Conservation (phyloP, 2,888 invertebrate species). For the Brachylomia viminalis region DNA sequence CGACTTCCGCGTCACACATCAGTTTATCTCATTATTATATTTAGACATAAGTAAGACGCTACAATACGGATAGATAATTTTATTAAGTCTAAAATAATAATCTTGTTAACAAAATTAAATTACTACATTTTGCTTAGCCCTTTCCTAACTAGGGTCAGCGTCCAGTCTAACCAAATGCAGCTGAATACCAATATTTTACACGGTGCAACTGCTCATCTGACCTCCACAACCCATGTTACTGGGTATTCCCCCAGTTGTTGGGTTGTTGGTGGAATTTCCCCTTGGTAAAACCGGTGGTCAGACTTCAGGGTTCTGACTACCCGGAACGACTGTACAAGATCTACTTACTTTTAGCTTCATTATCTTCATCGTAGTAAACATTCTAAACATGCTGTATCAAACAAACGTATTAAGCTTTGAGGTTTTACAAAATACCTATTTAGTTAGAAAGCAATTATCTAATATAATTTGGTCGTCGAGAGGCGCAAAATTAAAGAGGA, state of each 20-base stretch:
- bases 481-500: conserved; percentile 20
- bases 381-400: not conserved
- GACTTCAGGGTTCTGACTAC: not conserved
- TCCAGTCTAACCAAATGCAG: not conserved
- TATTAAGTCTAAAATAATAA: not conserved
- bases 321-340: not conserved
- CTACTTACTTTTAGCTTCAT: not conserved
- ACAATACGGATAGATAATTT: not conserved
- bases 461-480: conserved; percentile 28
- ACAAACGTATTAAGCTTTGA: not conserved
- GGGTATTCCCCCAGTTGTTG: too few relatives aligned
- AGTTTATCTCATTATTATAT: conserved; percentile 31
- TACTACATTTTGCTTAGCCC: not conserved
- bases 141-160: not conserved
- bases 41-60: conserved; percentile 2
- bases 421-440: not conserved
- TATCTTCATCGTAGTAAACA: not conserved
- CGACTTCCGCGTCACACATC: conserved; percentile 25
- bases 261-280: too few relatives aligned
- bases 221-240: not conserved
- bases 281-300: not conserved
- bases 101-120: not conserved
- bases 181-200: not conserved
- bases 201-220: not conserved
- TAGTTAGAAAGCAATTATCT: conserved; percentile 38